Conservation (phyloP, 1,140 invertebrate genomes). For the Tetragonula clypearis region DNA sequence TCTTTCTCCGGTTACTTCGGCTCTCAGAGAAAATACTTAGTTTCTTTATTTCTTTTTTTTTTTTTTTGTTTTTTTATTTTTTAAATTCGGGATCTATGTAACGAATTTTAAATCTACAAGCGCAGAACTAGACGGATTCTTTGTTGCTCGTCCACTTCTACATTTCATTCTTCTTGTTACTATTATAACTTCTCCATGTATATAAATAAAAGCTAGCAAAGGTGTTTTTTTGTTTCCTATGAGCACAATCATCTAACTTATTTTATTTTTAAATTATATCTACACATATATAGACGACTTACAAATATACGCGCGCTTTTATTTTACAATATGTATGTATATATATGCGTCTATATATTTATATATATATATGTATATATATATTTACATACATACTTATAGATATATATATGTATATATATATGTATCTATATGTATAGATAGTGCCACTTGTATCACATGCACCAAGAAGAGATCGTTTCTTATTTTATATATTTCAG, state of each 20-base stretch:
- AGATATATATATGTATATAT: constrained; percentile 41
- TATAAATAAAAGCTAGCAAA: constrained; percentile 64
- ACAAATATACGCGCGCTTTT: constrained; percentile 21
- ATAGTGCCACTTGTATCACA: constrained; percentile 38
- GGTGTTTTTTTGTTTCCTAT: constrained; percentile 26
- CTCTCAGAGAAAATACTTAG: constrained; percentile 65
- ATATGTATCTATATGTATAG: constrained; percentile 57
- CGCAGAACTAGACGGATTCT: constrained; percentile 37
- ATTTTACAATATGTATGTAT: constrained; percentile 37
- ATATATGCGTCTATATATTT: constrained; percentile 31
- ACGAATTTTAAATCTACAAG: constrained; percentile 60
- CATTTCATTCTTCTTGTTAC: neutral
- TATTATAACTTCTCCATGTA: constrained; percentile 52
- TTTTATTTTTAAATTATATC: constrained; percentile 12
- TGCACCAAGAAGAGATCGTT: constrained; percentile 41
- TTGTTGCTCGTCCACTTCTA: constrained; percentile 7
- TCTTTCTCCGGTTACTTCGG: neutral
- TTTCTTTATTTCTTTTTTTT: constrained; percentile 20
- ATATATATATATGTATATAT: constrained; percentile 49
- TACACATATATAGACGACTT: constrained; percentile 36
- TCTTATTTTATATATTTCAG: neutral
- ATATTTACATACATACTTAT: constrained; percentile 40
- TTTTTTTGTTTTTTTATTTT: too few species aligned
- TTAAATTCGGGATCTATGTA: constrained; percentile 28
- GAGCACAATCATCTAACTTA: constrained; percentile 36